Conservation (phyloP, 30 jellyfish, hydroid and myxozoan genomes). For the Hydra vulgaris region DNA sequence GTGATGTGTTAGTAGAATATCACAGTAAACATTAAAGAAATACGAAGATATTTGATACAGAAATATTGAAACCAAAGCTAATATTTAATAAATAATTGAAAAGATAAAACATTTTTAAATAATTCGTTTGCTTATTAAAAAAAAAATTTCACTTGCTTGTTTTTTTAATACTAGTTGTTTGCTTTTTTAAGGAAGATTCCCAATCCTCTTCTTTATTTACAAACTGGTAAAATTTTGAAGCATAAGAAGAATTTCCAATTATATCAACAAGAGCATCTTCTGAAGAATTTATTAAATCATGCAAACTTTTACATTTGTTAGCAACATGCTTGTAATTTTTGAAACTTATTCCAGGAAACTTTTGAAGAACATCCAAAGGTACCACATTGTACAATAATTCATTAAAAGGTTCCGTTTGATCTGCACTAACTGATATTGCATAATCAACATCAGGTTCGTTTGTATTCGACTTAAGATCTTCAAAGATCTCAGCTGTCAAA, state of each 20-base stretch:
- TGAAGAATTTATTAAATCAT: constrained; percentile 33
- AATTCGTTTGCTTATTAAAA: too few relatives aligned
- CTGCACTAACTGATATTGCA: constrained; percentile 71
- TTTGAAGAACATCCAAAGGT: constrained; percentile 70
- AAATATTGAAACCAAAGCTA: too few relatives aligned
- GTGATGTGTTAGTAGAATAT: too few relatives aligned
- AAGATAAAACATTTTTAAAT: too few relatives aligned
- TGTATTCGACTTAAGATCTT: constrained; percentile 61
- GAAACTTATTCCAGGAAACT: constrained; percentile 70
- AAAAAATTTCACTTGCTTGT: too few relatives aligned
- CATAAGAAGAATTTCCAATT: constrained; percentile 51
- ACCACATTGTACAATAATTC: constrained; percentile 36
- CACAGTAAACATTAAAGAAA: too few relatives aligned
- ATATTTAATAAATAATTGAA: too few relatives aligned
- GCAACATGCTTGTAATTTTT: constrained; percentile 53
- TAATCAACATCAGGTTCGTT: constrained; percentile 69
- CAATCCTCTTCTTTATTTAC: constrained; percentile 42
- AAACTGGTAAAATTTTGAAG: constrained; percentile 41
- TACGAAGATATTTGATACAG: too few relatives aligned
- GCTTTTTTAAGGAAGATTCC: neutral
- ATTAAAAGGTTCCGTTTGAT: constrained; percentile 31
- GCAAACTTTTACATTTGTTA: constrained; percentile 42
- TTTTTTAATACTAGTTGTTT: too few relatives aligned
- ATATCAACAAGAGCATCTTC: constrained; percentile 42
- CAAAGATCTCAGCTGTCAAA: constrained; percentile 89